Evolutionary conservation across 2,797 vertebrate species (phyloP).

Genomic region (Staurois parvus): DNA sequence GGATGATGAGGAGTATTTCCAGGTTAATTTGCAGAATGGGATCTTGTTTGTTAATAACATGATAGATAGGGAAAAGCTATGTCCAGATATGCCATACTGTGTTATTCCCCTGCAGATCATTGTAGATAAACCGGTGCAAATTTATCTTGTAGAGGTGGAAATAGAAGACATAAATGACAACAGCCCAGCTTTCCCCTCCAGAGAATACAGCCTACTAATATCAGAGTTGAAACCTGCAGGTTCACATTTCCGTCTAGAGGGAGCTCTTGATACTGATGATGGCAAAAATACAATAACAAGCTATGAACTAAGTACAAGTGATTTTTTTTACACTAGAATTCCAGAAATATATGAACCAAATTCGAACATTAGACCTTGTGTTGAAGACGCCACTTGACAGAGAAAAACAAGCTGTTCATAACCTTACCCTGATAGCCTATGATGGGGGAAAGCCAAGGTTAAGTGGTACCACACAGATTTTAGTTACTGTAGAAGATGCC

Average conservation of each 20-base stretch:
- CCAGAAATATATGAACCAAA: conserved; percentile 69
- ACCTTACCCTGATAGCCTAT: conserved; percentile 75
- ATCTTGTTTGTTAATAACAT: conserved; percentile 72
- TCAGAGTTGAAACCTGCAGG: conserved; percentile 69
- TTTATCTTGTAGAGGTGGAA: conserved; percentile 79
- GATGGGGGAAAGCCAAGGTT: conserved; percentile 80
- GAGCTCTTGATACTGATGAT: conserved; percentile 76
- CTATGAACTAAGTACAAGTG: conserved; percentile 78
- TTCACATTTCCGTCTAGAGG: conserved; percentile 77
- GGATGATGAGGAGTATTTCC: conserved; percentile 70
- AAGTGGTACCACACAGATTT: conserved; percentile 73
- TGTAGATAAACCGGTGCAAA: conserved; percentile 78
- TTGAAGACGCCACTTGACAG: conserved; percentile 79
- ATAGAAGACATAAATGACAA: conserved; percentile 82
- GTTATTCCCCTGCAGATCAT: conserved; percentile 76
- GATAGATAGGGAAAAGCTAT: conserved; percentile 80
- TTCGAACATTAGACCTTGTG: conserved; percentile 75
- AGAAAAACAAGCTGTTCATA: conserved; percentile 72
- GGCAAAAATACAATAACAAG: conserved; percentile 72
- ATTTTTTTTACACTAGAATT: conserved; percentile 78
- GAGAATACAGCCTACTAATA: conserved; percentile 72
- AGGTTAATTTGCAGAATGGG: conserved; percentile 77
- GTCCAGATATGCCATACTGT: conserved; percentile 71
- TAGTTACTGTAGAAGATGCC: conserved; percentile 74
- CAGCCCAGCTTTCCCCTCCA: conserved; percentile 70